These are phyloP conservation scores for Sebastes elongatus DNA, from an alignment of 2,797 vertebrate genomes.

Conservation along the genomic window DNA sequence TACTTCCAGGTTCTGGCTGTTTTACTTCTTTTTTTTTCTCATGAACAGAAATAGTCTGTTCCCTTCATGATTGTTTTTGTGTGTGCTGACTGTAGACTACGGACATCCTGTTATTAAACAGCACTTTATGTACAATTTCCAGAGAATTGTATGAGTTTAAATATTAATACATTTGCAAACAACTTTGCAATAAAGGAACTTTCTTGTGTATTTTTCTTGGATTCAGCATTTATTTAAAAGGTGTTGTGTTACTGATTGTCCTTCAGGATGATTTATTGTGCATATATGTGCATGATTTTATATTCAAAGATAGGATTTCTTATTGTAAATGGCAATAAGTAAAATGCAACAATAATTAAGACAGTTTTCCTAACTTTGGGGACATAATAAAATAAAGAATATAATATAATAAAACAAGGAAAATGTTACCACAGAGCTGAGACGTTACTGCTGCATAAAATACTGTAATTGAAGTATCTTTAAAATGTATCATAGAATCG, in stretches of 20 bases:
- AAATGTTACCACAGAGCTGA: background rate
- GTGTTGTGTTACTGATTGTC: background rate
- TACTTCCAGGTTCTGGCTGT: background rate
- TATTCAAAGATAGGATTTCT: background rate
- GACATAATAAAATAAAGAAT: background rate
- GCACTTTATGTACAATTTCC: conserved; percentile 56
- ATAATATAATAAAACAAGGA: background rate
- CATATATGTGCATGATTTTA: conserved; percentile 27
- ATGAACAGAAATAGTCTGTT: conserved; percentile 14
- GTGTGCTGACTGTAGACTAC: background rate
- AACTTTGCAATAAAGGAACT: conserved; percentile 8
- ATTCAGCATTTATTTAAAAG: background rate
- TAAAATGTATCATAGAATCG: background rate
- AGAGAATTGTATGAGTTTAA: conserved; percentile 26
- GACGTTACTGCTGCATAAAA: background rate
- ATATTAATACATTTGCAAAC: conserved; percentile 39
- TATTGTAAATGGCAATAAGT: background rate
- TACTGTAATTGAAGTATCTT: background rate
- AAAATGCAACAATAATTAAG: background rate
- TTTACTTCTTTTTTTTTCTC: background rate
- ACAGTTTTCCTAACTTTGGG: background rate
- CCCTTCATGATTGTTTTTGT: conserved; percentile 9
- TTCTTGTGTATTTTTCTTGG: background rate
- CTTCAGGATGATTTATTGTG: background rate
- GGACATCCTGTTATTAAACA: conserved; percentile 27